Evolutionary conservation across 2,888 invertebrate genomes (phyloP).

Genomic region (Coronaproctus castanopsis): DNA sequence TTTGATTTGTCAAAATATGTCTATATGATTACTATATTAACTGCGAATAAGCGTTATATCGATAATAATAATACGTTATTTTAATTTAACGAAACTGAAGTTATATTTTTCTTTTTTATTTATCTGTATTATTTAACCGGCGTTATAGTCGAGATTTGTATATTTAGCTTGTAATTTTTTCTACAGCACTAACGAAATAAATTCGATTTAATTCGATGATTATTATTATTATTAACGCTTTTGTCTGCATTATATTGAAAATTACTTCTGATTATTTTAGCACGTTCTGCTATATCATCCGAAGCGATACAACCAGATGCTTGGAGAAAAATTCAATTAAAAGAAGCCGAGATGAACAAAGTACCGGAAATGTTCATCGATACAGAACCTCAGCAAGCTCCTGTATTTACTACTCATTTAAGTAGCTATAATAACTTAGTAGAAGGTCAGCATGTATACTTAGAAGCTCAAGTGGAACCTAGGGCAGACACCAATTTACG

Average conservation of each 20-base stretch:
- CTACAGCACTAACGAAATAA: background rate
- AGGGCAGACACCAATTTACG: constrained; percentile 68
- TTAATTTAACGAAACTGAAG: no score
- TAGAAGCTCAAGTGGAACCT: constrained; percentile 81
- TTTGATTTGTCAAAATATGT: no score
- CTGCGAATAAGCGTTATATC: no score
- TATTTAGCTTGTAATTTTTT: no score
- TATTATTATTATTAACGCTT: background rate
- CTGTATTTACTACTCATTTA: constrained; percentile 85
- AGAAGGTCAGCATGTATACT: constrained; percentile 67
- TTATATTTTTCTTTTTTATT: no score
- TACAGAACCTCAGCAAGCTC: constrained; percentile 68
- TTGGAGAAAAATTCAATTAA: constrained; percentile 75
- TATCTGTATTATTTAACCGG: no score
- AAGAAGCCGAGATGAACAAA: constrained; percentile 79
- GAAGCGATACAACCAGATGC: constrained; percentile 76
- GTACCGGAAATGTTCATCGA: constrained; percentile 75
- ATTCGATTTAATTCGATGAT: no score
- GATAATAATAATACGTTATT: no score
- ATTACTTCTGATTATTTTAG: constrained; percentile 17
- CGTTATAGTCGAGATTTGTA: no score
- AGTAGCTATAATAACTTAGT: constrained; percentile 60
- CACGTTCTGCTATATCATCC: constrained; percentile 55
- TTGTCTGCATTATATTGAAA: background rate
- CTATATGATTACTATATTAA: no score